These are phyloP conservation scores for Echinops telfairi DNA, from an alignment of 2,113 vertebrate genomes.

Conservation along the genomic window DNA sequence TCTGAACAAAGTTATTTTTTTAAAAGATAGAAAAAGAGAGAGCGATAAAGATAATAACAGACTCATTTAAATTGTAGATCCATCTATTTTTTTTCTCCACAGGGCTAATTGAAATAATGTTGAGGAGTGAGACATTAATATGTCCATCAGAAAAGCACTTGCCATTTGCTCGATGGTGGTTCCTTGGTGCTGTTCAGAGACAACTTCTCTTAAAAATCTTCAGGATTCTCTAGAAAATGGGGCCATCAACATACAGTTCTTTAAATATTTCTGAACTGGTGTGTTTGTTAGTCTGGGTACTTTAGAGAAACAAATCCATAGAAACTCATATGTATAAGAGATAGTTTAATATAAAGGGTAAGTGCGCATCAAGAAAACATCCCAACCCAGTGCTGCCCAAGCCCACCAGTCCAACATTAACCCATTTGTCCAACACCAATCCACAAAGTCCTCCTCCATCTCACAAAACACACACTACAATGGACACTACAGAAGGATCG, in stretches of 20 bases:
- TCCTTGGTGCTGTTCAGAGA: not conserved
- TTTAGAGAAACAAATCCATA: no score
- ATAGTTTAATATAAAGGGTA: no score
- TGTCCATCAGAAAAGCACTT: not conserved
- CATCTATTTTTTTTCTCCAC: not conserved
- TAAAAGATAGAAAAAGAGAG: not conserved
- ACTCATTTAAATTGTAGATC: not conserved
- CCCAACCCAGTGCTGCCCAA: no score
- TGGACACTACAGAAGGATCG: no score
- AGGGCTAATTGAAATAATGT: not conserved
- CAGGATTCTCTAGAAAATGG: not conserved
- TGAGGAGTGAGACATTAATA: slow-evolving; percentile 33
- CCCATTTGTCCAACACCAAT: no score
- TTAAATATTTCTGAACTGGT: slow-evolving; percentile 39
- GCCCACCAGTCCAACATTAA: no score
- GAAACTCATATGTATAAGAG: no score
- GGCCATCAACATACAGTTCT: not conserved
- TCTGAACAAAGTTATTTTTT: not conserved
- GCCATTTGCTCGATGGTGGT: not conserved
- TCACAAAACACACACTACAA: no score
- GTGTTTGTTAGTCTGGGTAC: no score
- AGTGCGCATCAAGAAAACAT: no score
- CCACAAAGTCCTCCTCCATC: no score
- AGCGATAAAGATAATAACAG: not conserved
- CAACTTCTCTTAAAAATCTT: not conserved